Evolutionary conservation across 2,888 invertebrate species (phyloP).

Genomic region (Agrotis exclamationis): DNA sequence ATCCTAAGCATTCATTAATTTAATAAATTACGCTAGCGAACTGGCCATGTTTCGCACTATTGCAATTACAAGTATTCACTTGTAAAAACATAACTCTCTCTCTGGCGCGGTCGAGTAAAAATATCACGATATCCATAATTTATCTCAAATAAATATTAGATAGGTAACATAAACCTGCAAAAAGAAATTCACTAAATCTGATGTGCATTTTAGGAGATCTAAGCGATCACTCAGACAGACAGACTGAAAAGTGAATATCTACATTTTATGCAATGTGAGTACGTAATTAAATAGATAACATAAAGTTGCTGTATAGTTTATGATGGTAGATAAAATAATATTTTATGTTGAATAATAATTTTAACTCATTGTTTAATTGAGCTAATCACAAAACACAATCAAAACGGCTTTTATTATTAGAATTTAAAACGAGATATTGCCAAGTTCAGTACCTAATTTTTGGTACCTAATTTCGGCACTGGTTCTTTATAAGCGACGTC

Average conservation of each 20-base stretch:
- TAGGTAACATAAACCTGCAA: too few species aligned
- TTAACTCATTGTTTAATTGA: not conserved
- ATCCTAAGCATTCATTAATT: constrained; percentile 7
- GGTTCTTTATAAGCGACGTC: too few species aligned
- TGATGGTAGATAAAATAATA: not conserved
- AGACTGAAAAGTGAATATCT: not conserved
- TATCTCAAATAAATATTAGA: too few species aligned
- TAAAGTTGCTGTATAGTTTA: constrained; percentile 5
- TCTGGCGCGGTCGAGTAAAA: not conserved
- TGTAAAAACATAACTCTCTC: too few species aligned
- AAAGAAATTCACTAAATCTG: not conserved
- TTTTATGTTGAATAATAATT: not conserved
- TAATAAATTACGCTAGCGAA: not conserved
- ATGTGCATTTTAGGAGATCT: not conserved
- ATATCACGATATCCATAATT: not conserved
- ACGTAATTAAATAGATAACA: not conserved
- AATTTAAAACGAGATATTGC: too few species aligned
- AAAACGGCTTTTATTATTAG: too few species aligned
- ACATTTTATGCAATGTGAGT: not conserved
- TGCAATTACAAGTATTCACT: too few species aligned
- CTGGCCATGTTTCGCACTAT: not conserved
- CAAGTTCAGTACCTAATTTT: too few species aligned
- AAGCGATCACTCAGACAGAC: not conserved
- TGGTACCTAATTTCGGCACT: too few species aligned
- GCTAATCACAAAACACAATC: not conserved